These are phyloP conservation scores for Melikaiella ostensackeni DNA, from an alignment of 2,888 invertebrate species.

Conservation along the genomic window DNA sequence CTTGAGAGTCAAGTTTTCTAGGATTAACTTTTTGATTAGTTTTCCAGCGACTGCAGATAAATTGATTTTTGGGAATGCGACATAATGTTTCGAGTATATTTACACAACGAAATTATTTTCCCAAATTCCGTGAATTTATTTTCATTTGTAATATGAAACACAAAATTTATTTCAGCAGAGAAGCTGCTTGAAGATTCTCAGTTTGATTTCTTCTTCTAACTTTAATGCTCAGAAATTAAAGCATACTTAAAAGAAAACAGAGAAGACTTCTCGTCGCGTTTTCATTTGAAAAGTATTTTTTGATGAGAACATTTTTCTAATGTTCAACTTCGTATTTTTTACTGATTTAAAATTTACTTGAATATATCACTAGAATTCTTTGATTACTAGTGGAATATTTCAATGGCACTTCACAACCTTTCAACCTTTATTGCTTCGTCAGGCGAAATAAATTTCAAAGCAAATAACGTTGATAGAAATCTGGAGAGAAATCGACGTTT, in stretches of 20 bases:
- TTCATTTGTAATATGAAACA: background rate
- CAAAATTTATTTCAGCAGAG: background rate
- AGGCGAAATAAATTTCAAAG: conserved; percentile 1
- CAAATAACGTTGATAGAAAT: conserved; percentile 5
- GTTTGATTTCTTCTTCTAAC: background rate
- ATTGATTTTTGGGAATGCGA: conserved; percentile 1
- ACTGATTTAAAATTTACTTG: background rate
- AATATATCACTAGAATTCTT: background rate
- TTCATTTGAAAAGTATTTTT: background rate
- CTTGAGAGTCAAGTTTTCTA: background rate
- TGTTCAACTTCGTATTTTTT: no score
- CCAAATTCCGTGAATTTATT: no score
- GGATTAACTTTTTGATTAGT: conserved; percentile 12
- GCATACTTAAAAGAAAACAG: background rate
- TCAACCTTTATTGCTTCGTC: background rate
- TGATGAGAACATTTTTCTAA: background rate
- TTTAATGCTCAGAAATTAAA: background rate
- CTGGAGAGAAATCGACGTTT: conserved; percentile 2
- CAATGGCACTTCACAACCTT: background rate
- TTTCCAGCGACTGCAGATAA: background rate
- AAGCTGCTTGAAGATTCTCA: background rate
- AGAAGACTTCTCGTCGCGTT: background rate
- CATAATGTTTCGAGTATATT: background rate
- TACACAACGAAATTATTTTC: background rate
- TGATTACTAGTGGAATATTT: background rate